Conservation (phyloP, 2,888 invertebrate genomes). For the Apamea epomidion region DNA sequence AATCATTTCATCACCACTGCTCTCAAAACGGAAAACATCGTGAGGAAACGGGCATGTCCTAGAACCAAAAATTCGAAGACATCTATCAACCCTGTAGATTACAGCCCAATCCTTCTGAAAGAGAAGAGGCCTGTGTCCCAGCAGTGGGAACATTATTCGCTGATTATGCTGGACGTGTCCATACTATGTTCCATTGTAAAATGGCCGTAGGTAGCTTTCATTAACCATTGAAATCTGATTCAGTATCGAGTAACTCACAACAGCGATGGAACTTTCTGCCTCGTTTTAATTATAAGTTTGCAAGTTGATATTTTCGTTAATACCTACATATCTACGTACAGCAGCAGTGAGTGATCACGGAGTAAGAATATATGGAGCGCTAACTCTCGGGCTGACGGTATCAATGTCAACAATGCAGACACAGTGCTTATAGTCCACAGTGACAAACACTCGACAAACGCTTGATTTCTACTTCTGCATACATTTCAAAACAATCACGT, state of each 20-base stretch:
- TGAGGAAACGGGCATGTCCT: background rate
- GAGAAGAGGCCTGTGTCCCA: background rate
- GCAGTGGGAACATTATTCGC: background rate
- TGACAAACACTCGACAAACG: background rate
- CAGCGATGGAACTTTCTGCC: slow-evolving; percentile 1
- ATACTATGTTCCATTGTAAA: slow-evolving; percentile 1
- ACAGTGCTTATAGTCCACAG: background rate
- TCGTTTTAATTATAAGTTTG: slow-evolving; percentile 28
- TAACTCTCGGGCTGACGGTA: background rate
- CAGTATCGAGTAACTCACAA: slow-evolving; percentile 17
- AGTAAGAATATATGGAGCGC: slow-evolving; percentile 23
- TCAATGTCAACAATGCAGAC: background rate
- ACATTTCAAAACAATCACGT: background rate
- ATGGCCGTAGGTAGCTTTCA: slow-evolving; percentile 4
- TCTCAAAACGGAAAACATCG: background rate
- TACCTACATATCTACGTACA: background rate
- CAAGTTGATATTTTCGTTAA: slow-evolving; percentile 46
- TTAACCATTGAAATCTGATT: slow-evolving; percentile 27
- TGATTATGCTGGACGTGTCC: background rate
- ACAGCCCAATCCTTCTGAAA: background rate
- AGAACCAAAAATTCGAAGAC: too few relatives aligned
- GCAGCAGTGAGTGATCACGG: background rate
- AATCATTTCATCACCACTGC: background rate
- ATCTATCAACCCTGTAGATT: background rate
- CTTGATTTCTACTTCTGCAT: slow-evolving; percentile 1